These are phyloP conservation scores for Microcebus ravelobensis DNA, from an alignment of 2,113 vertebrate genomes.

Conservation along the genomic window DNA sequence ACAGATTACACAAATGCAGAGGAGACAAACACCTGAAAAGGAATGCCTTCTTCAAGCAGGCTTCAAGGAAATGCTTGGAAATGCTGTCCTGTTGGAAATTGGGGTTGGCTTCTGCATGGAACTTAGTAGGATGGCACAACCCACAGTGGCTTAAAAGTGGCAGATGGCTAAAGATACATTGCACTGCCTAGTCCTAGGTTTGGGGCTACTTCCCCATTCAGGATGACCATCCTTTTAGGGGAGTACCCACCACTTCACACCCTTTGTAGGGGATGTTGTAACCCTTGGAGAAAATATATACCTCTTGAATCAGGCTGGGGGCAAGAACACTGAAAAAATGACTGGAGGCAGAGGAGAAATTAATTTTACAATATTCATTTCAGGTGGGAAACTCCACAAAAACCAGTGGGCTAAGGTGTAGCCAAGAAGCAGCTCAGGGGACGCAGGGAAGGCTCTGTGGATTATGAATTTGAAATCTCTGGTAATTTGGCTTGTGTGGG, in stretches of 20 bases:
- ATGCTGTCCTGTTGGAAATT: neutral
- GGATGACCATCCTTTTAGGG: neutral
- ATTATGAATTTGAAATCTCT: neutral
- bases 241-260: neutral
- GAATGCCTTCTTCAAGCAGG: neutral
- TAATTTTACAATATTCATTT: neutral
- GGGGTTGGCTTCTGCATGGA: neutral
- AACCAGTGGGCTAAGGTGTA: neutral
- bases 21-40: neutral
- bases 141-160: neutral
- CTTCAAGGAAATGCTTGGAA: neutral
- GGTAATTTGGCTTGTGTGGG: accelerated
- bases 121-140: neutral
- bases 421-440: neutral
- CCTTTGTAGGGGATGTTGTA: neutral
- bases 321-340: neutral
- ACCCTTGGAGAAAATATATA: accelerated
- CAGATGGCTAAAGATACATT: neutral
- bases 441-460: neutral
- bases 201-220: neutral
- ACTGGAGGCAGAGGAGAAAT: neutral
- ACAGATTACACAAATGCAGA: neutral
- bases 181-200: neutral
- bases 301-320: neutral
- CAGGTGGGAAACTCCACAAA: neutral